These are phyloP conservation scores for Micrasema longulum DNA, from an alignment of 1,140 invertebrate genomes.

Conservation along the genomic window DNA sequence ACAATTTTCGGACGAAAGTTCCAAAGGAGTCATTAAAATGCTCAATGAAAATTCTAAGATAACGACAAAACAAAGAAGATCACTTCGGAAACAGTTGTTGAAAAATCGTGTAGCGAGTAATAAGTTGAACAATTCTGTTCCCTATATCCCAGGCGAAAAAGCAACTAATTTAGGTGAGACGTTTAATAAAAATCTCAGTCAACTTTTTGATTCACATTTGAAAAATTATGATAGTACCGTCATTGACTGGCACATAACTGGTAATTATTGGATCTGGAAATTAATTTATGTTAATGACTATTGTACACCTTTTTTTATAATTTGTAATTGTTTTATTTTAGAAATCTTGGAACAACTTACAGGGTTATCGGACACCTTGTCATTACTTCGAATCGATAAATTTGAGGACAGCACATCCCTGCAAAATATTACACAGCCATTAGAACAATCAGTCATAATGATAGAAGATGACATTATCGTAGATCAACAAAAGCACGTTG, in stretches of 20 bases:
- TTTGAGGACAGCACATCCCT: not conserved
- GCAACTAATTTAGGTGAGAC: too few species aligned
- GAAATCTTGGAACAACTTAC: conserved; percentile 65
- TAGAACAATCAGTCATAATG: not conserved
- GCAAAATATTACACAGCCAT: not conserved
- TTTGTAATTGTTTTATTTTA: conserved; percentile 53
- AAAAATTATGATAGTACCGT: conserved; percentile 5
- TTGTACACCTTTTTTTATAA: not conserved
- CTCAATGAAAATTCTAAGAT: conserved; percentile 33
- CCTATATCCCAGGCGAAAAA: too few species aligned
- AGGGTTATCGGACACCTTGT: conserved; percentile 57
- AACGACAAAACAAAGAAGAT: conserved; percentile 20
- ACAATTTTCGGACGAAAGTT: conserved; percentile 7
- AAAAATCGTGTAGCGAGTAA: conserved; percentile 14
- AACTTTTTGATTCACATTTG: conserved; percentile 1
- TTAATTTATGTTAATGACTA: not conserved
- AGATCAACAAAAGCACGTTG: conserved; percentile 55
- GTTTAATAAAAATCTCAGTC: not conserved
- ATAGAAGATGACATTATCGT: conserved; percentile 19
- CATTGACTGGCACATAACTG: conserved; percentile 31
- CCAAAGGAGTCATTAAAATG: conserved; percentile 23
- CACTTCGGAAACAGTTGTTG: conserved; percentile 43
- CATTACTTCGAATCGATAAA: conserved; percentile 42
- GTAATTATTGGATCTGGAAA: not conserved
- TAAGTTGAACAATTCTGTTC: not conserved